A percentile compares a stretch with the other conserved stretches of the same genome.
Evolutionary conservation across 2,888 invertebrate species (phyloP).

Genomic region (Myopa testacea): DNA sequence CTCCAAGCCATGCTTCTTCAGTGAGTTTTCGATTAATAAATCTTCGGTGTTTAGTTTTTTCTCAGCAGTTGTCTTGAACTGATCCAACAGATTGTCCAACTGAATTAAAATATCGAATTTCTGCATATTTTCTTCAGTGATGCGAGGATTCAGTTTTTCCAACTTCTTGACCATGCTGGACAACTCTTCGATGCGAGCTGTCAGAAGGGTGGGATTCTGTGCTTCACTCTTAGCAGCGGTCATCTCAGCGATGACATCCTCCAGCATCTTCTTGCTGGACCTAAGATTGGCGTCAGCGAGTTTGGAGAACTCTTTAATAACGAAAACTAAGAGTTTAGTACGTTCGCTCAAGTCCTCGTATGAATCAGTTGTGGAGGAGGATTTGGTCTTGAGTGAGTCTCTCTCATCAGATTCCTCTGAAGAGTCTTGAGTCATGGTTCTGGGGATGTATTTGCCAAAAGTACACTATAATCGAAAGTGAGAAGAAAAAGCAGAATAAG

Average conservation of each 20-base stretch:
- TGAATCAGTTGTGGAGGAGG: not conserved
- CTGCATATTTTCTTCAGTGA: not conserved
- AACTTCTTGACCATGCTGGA: not conserved
- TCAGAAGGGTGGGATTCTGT: not conserved
- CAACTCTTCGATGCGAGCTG: not conserved
- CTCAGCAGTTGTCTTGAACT: not conserved
- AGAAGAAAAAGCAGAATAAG: not conserved
- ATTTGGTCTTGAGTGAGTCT: not conserved
- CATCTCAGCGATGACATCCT: not conserved
- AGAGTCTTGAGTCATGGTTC: not conserved
- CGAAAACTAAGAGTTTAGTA: not conserved
- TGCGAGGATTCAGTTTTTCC: not conserved
- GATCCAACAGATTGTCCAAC: conserved; percentile 1
- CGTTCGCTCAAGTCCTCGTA: not conserved
- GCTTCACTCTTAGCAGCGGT: not conserved
- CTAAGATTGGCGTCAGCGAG: not conserved
- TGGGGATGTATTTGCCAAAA: not conserved
- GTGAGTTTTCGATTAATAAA: conserved; percentile 4
- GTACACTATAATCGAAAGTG: not conserved
- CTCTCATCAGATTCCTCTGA: not conserved
- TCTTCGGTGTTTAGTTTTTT: conserved; percentile 4
- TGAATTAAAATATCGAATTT: not conserved
- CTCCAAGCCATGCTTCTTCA: conserved; percentile 7
- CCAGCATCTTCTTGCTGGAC: not conserved
- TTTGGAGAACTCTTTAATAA: not conserved